Evolutionary conservation across 2,113 vertebrate genomes (phyloP), one percentile per base, ranked within the genome.

Genomic region (Varanus komodoensis): DNA sequence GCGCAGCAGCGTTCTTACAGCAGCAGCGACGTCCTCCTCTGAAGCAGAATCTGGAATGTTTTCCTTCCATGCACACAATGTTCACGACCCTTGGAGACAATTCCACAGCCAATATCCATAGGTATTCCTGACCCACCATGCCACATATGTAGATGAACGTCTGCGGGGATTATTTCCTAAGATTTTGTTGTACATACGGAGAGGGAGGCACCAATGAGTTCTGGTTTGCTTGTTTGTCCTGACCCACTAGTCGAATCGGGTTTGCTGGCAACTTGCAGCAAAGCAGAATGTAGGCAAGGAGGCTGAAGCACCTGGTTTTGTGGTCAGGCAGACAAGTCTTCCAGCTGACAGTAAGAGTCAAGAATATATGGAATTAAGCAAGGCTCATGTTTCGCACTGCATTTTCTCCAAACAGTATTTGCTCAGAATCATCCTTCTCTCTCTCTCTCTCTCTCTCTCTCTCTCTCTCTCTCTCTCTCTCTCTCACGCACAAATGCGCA

Each of bases 151-250:
- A 4, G 25, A n/a, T 0, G 0, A 82, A 88, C 85, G 4, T 5
- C 81, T 81, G 15, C 69, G n/a, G 0, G 25, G 61, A 29, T 0
- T 52, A 5, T 64, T 52, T 67, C 32, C 69, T 3, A 0, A 17
- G 11, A 50, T 15, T 68, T 34, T 80, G 87, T 50, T 0, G 0
- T 0, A 0, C 6, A 1, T 4, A 44, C 0, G 11, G 11, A 44
- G 69, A 29, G 23, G 68, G 19, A 64, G 4, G 27, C 48, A 12
- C 34, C 0, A 17, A 69, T 80, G 48, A 34, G 21, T 34, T 64
- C 54, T 67, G 12, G 32, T 81, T 89, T 83, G 69, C 52, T 50
- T 86, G 54, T n/a, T 12, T 85, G 54, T 14, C 27, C 32, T 74
- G 12, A 38, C 32, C 54, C 61, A n/a, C 32, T 21, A 3, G 48